These are phyloP conservation scores for Trichogramma evanescens DNA, from an alignment of 2,888 invertebrate genomes.

Conservation along the genomic window DNA sequence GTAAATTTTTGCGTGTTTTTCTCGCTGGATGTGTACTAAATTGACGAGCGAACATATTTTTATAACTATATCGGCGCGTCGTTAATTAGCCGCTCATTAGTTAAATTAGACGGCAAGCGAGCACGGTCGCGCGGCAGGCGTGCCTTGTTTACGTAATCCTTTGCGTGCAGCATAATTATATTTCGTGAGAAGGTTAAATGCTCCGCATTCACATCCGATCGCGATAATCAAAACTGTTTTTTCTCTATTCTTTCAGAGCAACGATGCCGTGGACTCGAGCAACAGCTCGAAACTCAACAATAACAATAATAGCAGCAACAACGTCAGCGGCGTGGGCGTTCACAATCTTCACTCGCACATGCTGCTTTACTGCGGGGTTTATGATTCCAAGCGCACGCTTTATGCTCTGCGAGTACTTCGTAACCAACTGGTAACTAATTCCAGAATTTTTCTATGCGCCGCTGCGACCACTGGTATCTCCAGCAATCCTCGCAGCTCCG, in stretches of 20 bases:
- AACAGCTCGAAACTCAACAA: too few relatives aligned
- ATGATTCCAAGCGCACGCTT: constrained; percentile 66
- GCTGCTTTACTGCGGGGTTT: constrained; percentile 71
- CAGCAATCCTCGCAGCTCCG: constrained; percentile 50
- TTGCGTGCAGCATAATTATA: too few relatives aligned
- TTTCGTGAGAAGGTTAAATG: too few relatives aligned
- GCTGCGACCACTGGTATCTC: constrained; percentile 68
- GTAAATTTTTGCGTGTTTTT: constrained; percentile 22
- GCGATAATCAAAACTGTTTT: too few relatives aligned
- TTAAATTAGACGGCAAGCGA: too few relatives aligned
- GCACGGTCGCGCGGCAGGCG: too few relatives aligned
- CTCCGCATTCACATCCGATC: too few relatives aligned
- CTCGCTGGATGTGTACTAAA: neutral
- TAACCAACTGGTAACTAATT: constrained; percentile 64
- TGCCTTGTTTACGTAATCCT: too few relatives aligned
- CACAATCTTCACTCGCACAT: constrained; percentile 79
- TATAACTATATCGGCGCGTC: too few relatives aligned
- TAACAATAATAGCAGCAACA: neutral
- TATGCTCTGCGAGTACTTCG: constrained; percentile 71
- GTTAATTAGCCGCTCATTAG: too few relatives aligned
- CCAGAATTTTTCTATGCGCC: constrained; percentile 66
- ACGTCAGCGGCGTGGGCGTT: constrained; percentile 45
- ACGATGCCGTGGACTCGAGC: too few relatives aligned
- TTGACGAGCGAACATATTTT: neutral
- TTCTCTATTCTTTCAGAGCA: too few relatives aligned